These are phyloP conservation scores for Julus scanicus DNA, from an alignment of 2,888 invertebrate genomes.

Conservation along the genomic window DNA sequence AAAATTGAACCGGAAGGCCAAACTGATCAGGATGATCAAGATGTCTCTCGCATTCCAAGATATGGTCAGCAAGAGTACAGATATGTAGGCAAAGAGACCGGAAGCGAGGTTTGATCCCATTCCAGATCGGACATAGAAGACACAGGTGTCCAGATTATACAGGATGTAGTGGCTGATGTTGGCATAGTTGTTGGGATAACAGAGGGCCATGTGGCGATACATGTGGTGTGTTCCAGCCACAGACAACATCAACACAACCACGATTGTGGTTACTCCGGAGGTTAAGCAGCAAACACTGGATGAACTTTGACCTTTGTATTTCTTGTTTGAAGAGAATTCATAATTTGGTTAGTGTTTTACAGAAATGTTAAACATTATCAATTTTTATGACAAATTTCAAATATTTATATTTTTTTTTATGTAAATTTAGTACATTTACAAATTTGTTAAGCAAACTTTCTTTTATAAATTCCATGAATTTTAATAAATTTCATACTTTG, in stretches of 20 bases:
- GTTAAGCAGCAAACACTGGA: background rate
- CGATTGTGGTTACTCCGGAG: background rate
- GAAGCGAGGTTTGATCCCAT: background rate
- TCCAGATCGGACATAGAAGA: background rate
- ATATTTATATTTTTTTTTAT: no score
- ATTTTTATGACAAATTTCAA: no score
- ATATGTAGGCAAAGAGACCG: background rate
- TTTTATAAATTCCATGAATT: no score
- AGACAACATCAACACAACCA: background rate
- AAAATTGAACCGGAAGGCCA: background rate
- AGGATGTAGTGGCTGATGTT: background rate
- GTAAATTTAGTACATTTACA: no score
- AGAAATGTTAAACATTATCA: no score
- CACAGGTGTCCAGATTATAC: background rate
- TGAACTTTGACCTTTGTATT: background rate
- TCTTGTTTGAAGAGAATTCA: background rate
- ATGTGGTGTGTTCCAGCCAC: background rate
- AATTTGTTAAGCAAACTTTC: no score
- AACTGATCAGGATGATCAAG: slow-evolving; percentile 3
- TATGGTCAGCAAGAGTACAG: background rate
- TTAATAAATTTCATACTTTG: no score
- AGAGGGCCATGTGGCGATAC: slow-evolving; percentile 4
- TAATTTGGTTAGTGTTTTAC: no score
- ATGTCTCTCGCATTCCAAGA: slow-evolving; percentile 37
- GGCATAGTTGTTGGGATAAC: background rate